Percentiles rank a stretch among this genome's conserved stretches.
Evolutionary conservation across 2,888 invertebrate species (phyloP).

Genomic region (Caradrina clavipalpis): DNA sequence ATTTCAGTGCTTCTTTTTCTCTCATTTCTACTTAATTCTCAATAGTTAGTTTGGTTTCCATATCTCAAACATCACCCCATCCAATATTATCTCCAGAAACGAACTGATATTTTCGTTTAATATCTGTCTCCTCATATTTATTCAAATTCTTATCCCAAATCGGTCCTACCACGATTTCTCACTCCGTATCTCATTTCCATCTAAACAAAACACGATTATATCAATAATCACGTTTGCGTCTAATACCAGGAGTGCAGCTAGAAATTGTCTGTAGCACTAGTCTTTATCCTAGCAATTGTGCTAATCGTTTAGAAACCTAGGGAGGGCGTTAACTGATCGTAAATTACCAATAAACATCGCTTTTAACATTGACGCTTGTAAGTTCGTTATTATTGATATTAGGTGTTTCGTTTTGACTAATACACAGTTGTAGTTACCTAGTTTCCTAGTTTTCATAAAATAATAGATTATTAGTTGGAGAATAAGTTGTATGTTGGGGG

Average conservation of each 20-base stretch:
- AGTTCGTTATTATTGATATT: slow-evolving; percentile 69
- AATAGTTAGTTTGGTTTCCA: background rate
- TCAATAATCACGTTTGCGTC: slow-evolving; percentile 32
- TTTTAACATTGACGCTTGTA: slow-evolving; percentile 56
- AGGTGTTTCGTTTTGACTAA: slow-evolving; percentile 63
- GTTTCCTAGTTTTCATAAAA: slow-evolving; percentile 57
- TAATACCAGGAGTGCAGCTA: slow-evolving; percentile 40
- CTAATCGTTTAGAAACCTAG: slow-evolving; percentile 77
- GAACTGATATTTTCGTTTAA: slow-evolving; percentile 16
- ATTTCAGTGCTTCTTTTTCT: background rate
- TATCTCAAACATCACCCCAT: background rate
- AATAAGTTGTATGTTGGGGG: slow-evolving; percentile 25
- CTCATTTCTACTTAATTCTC: background rate
- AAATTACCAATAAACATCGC: slow-evolving; percentile 71
- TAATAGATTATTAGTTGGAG: slow-evolving; percentile 45
- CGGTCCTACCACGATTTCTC: slow-evolving; percentile 15
- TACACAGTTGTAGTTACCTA: slow-evolving; percentile 53
- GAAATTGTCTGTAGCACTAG: slow-evolving; percentile 46
- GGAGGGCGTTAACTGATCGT: slow-evolving; percentile 68
- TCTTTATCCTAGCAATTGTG: slow-evolving; percentile 68
- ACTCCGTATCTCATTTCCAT: background rate
- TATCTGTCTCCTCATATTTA: slow-evolving; percentile 13
- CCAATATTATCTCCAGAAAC: slow-evolving; percentile 8
- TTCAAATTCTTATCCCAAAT: slow-evolving; percentile 3
- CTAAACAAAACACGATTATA: slow-evolving; percentile 21